phyloP scores from a whole-genome alignment of 2,113 vertebrate species.

The Oostethus manadensis region DNA sequence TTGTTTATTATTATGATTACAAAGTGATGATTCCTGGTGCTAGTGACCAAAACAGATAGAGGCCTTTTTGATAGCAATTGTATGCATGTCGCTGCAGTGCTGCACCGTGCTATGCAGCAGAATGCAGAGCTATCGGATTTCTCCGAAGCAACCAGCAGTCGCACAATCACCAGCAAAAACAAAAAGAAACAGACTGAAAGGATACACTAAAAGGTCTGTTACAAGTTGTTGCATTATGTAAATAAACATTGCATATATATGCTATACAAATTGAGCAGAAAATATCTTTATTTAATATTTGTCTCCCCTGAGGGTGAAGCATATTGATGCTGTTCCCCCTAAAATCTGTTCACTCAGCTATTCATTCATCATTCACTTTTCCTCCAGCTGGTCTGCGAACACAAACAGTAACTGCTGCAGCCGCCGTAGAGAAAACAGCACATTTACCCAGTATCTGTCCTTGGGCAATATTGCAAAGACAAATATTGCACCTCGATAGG shows the following conservation, averaged over 20 bases:
- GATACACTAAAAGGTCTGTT: background rate
- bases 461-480: background rate
- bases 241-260: background rate
- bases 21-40: too few relatives aligned
- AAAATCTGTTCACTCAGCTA: slow-evolving; percentile 2
- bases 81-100: too few relatives aligned
- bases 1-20: too few relatives aligned
- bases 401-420: slow-evolving; percentile 1
- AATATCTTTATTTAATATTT: background rate
- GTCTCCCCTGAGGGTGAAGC: slow-evolving; percentile 18
- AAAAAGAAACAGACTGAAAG: background rate
- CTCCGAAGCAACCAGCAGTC: background rate
- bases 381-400: background rate
- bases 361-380: background rate
- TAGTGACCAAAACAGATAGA: too few relatives aligned
- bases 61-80: too few relatives aligned
- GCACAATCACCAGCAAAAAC: background rate
- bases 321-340: slow-evolving; percentile 4
- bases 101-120: background rate
- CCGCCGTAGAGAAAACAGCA: background rate
- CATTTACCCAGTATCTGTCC: background rate
- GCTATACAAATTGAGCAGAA: background rate
- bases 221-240: background rate
- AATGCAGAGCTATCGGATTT: slow-evolving; percentile 5
- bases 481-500: background rate